Conservation (phyloP, 2,113 vertebrate genomes). For the Gymnocephalus cernua region DNA sequence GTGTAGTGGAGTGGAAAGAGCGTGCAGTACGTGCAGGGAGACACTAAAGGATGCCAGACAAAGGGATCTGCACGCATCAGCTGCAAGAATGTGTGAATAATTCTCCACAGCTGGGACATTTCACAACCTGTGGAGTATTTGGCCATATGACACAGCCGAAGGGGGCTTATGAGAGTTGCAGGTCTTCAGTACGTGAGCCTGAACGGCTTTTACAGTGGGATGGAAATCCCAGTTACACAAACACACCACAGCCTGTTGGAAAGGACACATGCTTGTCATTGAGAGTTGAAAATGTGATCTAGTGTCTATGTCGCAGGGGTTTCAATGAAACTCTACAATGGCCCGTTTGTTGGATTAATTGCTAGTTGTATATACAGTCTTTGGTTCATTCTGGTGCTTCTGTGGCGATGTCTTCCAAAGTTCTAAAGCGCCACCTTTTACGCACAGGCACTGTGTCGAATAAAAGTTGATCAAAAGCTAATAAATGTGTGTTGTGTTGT, state of each 20-base stretch:
- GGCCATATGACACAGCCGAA: neutral
- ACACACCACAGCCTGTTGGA: neutral
- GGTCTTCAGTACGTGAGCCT: conserved; percentile 11
- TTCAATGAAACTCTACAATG: neutral
- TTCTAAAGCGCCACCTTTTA: neutral
- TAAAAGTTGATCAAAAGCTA: neutral
- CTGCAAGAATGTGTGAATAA: conserved; percentile 28
- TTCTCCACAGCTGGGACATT: conserved; percentile 26
- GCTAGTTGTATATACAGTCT: no score
- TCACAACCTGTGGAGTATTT: conserved; percentile 7
- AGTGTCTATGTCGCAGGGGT: neutral
- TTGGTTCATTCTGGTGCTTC: neutral
- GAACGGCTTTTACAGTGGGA: conserved; percentile 19
- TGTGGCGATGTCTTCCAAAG: neutral
- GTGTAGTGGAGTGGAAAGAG: neutral
- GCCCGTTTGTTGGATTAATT: neutral
- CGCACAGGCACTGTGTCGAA: neutral
- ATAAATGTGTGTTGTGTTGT: neutral
- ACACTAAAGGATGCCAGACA: conserved; percentile 34
- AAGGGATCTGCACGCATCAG: conserved; percentile 29
- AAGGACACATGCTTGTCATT: conserved; percentile 14
- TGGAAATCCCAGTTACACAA: conserved; percentile 67
- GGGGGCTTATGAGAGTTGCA: neutral
- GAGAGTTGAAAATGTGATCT: neutral
- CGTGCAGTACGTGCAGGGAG: conserved; percentile 73